phyloP scores from a whole-genome alignment of 2,888 invertebrate genomes.

The Spodoptera littoralis region DNA sequence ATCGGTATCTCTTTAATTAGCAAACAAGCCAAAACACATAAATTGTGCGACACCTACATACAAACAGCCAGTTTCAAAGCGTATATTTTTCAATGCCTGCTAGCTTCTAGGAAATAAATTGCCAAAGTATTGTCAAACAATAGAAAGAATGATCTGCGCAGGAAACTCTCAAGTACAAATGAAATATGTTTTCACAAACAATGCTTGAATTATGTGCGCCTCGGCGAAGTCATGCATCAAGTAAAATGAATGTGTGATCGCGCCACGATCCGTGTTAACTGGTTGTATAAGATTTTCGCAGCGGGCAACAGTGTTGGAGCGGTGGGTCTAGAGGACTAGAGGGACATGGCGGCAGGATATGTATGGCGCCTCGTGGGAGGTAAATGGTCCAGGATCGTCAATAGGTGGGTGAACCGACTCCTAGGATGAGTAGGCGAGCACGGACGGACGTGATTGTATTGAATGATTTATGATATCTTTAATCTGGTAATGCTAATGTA shows the following conservation, averaged over 20 bases:
- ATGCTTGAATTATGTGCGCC: slow-evolving; percentile 48
- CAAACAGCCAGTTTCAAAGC: slow-evolving; percentile 6
- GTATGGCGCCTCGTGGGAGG: slow-evolving; percentile 65
- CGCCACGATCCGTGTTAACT: slow-evolving; percentile 34
- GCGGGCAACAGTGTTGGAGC: slow-evolving; percentile 29
- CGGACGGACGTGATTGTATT: slow-evolving; percentile 54
- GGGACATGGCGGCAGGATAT: slow-evolving; percentile 48
- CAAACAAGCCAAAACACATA: slow-evolving; percentile 37
- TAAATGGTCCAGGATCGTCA: slow-evolving; percentile 65
- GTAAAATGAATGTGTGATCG: slow-evolving; percentile 46
- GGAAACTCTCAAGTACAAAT: slow-evolving; percentile 54
- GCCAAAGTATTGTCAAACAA: slow-evolving; percentile 45
- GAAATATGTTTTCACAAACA: slow-evolving; percentile 53
- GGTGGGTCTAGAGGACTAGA: slow-evolving; percentile 20
- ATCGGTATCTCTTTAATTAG: slow-evolving; percentile 55
- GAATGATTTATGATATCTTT: slow-evolving; percentile 70
- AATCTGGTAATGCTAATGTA: slow-evolving; percentile 66
- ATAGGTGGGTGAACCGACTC: slow-evolving; percentile 62
- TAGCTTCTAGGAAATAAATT: slow-evolving; percentile 39
- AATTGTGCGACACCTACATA: slow-evolving; percentile 35
- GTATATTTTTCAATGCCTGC: slow-evolving; percentile 36
- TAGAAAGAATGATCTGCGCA: slow-evolving; percentile 55
- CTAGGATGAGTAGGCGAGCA: slow-evolving; percentile 65
- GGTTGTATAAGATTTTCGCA: slow-evolving; percentile 47
- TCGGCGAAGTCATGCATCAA: slow-evolving; percentile 40